Percentiles rank a stretch among this genome's conserved stretches.
These are phyloP conservation scores for Parascotia fuliginaria DNA, from an alignment of 2,888 invertebrate genomes.

Conservation along the genomic window DNA sequence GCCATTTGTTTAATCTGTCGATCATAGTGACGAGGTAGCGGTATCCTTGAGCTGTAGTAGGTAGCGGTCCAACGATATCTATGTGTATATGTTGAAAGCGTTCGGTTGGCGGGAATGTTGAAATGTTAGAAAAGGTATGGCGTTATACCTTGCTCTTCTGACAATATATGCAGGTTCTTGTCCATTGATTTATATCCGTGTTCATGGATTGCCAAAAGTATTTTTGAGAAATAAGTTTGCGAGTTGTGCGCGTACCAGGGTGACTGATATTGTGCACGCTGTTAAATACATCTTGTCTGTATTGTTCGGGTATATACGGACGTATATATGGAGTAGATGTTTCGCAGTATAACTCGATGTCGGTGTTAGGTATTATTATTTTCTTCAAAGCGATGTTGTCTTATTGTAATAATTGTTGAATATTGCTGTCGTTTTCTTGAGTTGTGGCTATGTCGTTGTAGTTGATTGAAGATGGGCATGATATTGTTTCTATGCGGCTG, in stretches of 20 bases:
- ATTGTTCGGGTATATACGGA: neutral
- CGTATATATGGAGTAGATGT: neutral
- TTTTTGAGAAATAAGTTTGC: neutral
- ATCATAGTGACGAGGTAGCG: slow-evolving; percentile 9
- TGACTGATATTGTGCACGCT: neutral
- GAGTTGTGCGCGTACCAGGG: neutral
- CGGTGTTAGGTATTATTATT: no score
- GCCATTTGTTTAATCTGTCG: slow-evolving; percentile 8
- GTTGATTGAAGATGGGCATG: neutral
- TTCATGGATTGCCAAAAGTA: slow-evolving; percentile 14
- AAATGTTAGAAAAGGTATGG: neutral
- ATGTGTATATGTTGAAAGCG: slow-evolving; percentile 5
- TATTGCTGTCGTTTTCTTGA: neutral
- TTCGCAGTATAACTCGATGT: no score
- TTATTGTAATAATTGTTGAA: neutral
- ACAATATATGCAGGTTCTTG: neutral
- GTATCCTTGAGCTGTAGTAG: neutral
- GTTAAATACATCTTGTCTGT: neutral
- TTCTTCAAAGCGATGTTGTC: neutral
- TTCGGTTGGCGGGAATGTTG: neutral
- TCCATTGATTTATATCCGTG: neutral
- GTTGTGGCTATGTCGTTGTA: neutral
- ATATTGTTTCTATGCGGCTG: neutral
- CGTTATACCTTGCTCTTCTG: slow-evolving; percentile 6
- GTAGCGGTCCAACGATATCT: slow-evolving; percentile 5